A percentile compares a stretch with the other conserved stretches of the same genome.
Evolutionary conservation across 2,888 invertebrate species (phyloP).

Genomic region (Brenthis daphne): DNA sequence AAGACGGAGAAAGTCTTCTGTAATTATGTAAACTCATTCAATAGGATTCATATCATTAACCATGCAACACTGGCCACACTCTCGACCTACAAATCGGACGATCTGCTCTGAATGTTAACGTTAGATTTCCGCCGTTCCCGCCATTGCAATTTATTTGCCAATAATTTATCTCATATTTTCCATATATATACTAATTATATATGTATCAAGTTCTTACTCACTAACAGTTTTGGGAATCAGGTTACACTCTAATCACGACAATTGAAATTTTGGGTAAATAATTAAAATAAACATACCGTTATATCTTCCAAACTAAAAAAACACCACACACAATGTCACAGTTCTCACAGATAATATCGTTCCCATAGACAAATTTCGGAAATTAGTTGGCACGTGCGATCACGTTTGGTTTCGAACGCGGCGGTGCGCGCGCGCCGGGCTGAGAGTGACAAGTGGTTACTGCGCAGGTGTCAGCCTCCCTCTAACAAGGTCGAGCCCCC

Average conservation of each 20-base stretch:
- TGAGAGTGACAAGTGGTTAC: conserved; percentile 74
- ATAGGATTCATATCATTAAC: conserved; percentile 30
- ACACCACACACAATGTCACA: conserved; percentile 62
- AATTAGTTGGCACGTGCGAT: conserved; percentile 59
- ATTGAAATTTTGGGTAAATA: neutral
- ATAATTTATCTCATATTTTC: conserved; percentile 10
- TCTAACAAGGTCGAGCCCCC: conserved; percentile 78
- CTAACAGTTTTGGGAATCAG: neutral
- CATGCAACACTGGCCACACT: conserved; percentile 33
- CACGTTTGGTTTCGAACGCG: conserved; percentile 57
- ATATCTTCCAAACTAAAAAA: conserved; percentile 51
- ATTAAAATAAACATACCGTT: conserved; percentile 52
- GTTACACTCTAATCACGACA: neutral
- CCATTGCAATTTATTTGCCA: conserved; percentile 19
- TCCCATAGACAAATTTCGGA: conserved; percentile 49
- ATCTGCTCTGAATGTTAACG: conserved; percentile 56
- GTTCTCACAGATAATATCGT: conserved; percentile 63
- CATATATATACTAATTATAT: neutral
- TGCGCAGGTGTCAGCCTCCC: conserved; percentile 78
- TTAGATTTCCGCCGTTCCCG: conserved; percentile 24
- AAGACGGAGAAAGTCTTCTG: conserved; percentile 22
- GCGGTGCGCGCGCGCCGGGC: conserved; percentile 71
- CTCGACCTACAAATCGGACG: conserved; percentile 44
- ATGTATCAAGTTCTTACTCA: neutral
- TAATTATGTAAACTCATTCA: conserved; percentile 35